Evolutionary conservation across 2,113 vertebrate genomes (phyloP), one percentile per base, ranked within the genome.

Genomic region (Rousettus leschenaultii): DNA sequence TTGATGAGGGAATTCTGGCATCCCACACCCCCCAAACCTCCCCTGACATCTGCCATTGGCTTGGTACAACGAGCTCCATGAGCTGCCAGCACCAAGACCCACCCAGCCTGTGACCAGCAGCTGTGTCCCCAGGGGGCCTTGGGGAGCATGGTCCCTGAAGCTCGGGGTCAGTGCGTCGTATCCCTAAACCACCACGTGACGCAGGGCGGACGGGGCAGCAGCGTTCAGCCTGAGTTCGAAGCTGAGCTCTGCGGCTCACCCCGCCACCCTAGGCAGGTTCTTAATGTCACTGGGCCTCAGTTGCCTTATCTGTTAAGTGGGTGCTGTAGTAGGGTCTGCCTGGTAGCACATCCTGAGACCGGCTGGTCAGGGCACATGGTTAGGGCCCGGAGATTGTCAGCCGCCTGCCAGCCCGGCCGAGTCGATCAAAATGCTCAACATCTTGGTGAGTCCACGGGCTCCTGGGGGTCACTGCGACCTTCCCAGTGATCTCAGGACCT

Each of bases 101-200:
- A n/a, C 21, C 33, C 59, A n/a, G 35, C 16, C 21, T 2, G 5
- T 18, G 8, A 30, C 68, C 53, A n/a, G 77, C 26, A 7, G 5
- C 59, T 10, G 10, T 28, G 51, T 38, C 68, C 26, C 2, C 10
- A 3, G 57, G 35, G 19, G 4, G 1, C 2, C 59, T 10, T 5
- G 4, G 59, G 7, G 70, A 11, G 38, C 0, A 2, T 19, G 5
- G 16, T 61, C 48, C 0, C 7, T 38, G 35, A 40, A 22, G 63
- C 35, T 21, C 14, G 1, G 38, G 7, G n/a, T 26, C 45, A 1
- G 3, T 3, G 43, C 0, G 5, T 40, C 0, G 1, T 16, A 22
- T 66, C 73, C 86, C 45, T 35, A 63, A 48, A 18, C 53, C 2
- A 0, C 2, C 1, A 13, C n/a, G 5, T 2, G 40, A 53, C 0